Evolutionary conservation across 2,888 invertebrate genomes (phyloP).

Genomic region (Drosophila koepferae): DNA sequence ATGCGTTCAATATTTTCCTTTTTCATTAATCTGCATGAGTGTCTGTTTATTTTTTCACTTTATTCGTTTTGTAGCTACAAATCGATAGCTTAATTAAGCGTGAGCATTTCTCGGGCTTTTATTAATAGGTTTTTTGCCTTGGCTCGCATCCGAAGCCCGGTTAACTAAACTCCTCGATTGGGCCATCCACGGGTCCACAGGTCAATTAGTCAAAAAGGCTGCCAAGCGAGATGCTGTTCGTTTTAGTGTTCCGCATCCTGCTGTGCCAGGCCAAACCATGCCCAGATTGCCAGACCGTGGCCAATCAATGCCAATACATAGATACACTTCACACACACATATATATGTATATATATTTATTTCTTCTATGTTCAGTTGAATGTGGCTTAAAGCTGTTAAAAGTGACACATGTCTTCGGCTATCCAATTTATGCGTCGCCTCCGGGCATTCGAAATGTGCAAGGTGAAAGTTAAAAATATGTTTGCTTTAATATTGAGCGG

Average conservation of each 20-base stretch:
- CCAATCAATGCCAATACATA: constrained; percentile 57
- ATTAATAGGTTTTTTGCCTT: constrained; percentile 75
- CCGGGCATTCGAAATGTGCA: constrained; percentile 41
- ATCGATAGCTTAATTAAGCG: constrained; percentile 81
- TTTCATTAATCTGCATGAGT: constrained; percentile 25
- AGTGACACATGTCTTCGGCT: constrained; percentile 39
- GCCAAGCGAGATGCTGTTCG: constrained; percentile 36
- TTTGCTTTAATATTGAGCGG: constrained; percentile 16
- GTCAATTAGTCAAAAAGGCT: constrained; percentile 78
- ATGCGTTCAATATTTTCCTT: constrained; percentile 6
- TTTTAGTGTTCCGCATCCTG: constrained; percentile 42
- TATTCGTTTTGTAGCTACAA: constrained; percentile 49
- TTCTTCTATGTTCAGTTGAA: constrained; percentile 48
- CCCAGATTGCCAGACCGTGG: constrained; percentile 36
- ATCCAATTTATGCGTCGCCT: not conserved
- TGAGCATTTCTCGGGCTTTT: constrained; percentile 63
- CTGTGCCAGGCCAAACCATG: constrained; percentile 5
- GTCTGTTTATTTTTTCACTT: not conserved
- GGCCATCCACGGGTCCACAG: constrained; percentile 51
- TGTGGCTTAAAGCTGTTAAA: constrained; percentile 65
- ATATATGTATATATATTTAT: not conserved
- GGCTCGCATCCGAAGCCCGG: constrained; percentile 42
- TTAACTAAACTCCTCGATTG: constrained; percentile 26
- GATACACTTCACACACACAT: not conserved
- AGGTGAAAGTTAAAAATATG: constrained; percentile 66